A percentile compares a stretch with the other conserved stretches of the same genome.
These are phyloP conservation scores for Drosophila pseudotakahashii DNA, from an alignment of 2,888 invertebrate genomes.

Conservation along the genomic window DNA sequence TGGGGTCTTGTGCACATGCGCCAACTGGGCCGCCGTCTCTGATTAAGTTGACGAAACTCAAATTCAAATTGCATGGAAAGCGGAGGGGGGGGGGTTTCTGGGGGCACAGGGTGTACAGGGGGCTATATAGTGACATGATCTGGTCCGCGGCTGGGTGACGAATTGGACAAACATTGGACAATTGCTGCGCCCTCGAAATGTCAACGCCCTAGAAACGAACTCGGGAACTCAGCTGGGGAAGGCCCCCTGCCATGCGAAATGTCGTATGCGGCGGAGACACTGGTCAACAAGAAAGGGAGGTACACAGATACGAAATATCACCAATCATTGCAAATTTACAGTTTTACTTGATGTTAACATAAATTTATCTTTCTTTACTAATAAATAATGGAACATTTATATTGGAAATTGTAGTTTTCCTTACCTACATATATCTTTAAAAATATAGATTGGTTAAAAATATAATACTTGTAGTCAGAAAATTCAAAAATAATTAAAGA, in stretches of 20 bases:
- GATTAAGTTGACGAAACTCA: slow-evolving; percentile 76
- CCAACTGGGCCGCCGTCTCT: slow-evolving; percentile 65
- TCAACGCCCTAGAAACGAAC: slow-evolving; percentile 69
- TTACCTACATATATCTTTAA: too few species aligned
- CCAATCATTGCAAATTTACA: too few species aligned
- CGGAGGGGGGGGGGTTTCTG: background rate
- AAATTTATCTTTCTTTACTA: too few species aligned
- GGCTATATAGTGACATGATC: slow-evolving; percentile 37
- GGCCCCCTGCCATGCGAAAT: slow-evolving; percentile 29
- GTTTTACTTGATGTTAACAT: too few species aligned
- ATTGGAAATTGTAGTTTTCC: background rate
- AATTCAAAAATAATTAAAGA: too few species aligned
- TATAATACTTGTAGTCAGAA: too few species aligned
- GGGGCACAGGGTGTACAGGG: background rate
- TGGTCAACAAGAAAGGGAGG: slow-evolving; percentile 6
- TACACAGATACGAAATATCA: background rate
- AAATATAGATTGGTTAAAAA: too few species aligned
- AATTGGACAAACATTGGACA: slow-evolving; percentile 59
- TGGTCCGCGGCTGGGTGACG: slow-evolving; percentile 45
- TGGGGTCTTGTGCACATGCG: slow-evolving; percentile 48
- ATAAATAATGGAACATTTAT: background rate
- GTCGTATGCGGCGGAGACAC: slow-evolving; percentile 1
- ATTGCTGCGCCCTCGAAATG: slow-evolving; percentile 75
- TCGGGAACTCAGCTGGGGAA: slow-evolving; percentile 25
- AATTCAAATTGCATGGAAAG: slow-evolving; percentile 61